A percentile compares a stretch with the other conserved stretches of the same genome.
These are phyloP conservation scores for Olivierus martensii DNA, from an alignment of 1,140 invertebrate species.

Conservation along the genomic window DNA sequence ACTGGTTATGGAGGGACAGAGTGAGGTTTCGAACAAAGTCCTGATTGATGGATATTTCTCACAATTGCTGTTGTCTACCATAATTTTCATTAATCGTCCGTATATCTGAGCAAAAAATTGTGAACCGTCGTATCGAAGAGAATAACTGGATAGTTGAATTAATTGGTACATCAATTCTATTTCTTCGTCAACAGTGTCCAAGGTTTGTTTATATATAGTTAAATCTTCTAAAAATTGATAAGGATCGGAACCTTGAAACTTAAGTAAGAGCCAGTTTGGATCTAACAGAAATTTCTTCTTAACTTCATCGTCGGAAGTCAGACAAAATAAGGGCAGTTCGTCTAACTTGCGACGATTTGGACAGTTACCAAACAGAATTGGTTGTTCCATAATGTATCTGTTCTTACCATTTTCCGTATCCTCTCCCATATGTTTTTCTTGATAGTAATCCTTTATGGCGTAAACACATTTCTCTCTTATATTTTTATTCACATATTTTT, in stretches of 20 bases:
- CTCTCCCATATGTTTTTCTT: no score
- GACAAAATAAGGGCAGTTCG: constrained; percentile 51
- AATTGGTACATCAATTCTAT: constrained; percentile 45
- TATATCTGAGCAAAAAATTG: constrained; percentile 56
- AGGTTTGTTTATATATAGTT: constrained; percentile 30
- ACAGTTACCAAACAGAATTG: constrained; percentile 32
- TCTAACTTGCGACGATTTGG: constrained; percentile 65
- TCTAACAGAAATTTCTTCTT: constrained; percentile 38
- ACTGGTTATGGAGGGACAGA: constrained; percentile 11
- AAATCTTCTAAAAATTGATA: constrained; percentile 48
- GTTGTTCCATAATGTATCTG: constrained; percentile 22
- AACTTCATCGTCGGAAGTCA: constrained; percentile 27
- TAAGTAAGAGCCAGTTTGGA: constrained; percentile 54
- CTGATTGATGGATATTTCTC: constrained; percentile 27
- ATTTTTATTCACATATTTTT: constrained; percentile 4
- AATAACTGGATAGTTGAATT: constrained; percentile 46
- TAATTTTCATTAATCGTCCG: constrained; percentile 33
- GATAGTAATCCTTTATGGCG: no score
- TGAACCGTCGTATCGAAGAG: constrained; percentile 54
- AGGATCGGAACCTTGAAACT: constrained; percentile 50
- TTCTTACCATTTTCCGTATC: constrained; percentile 15
- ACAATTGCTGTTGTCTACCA: constrained; percentile 28
- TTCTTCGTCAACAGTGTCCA: constrained; percentile 24
- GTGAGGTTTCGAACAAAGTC: constrained; percentile 25
- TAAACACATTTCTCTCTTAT: no score